Evolutionary conservation across 2,797 vertebrate species (phyloP).

Genomic region (Parauchenoglanis ngamensis): DNA sequence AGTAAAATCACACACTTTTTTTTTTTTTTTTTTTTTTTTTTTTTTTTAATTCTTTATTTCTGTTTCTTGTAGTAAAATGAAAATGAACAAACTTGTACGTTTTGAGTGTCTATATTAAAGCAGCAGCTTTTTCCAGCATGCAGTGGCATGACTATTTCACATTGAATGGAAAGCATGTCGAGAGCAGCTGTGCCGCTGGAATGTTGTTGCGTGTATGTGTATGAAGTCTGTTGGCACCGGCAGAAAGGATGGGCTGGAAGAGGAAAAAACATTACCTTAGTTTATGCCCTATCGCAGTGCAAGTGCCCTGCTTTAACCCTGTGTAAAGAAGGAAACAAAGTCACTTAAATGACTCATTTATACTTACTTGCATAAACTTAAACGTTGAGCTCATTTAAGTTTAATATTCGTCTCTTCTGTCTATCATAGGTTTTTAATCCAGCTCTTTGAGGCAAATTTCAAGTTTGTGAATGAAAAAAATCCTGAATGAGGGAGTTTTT

Average conservation of each 20-base stretch:
- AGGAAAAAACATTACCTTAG: not conserved
- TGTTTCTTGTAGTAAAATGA: not conserved
- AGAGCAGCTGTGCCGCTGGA: slow-evolving; percentile 5
- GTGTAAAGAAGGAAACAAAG: not conserved
- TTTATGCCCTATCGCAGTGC: too few relatives aligned
- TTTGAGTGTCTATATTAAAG: not conserved
- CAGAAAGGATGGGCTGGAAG: not conserved
- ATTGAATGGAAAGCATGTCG: slow-evolving; percentile 22
- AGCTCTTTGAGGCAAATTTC: not conserved
- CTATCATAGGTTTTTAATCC: not conserved
- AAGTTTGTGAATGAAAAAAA: not conserved
- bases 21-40: too few relatives aligned
- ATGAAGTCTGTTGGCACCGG: not conserved
- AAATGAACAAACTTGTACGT: not conserved
- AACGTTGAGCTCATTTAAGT: not conserved
- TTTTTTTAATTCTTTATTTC: not conserved
- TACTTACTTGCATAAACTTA: not conserved
- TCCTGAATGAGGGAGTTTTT: not conserved
- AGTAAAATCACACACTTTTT: not conserved
- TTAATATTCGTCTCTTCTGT: not conserved
- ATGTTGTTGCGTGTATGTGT: slow-evolving; percentile 4
- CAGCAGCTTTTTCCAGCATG: not conserved
- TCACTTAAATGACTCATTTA: not conserved
- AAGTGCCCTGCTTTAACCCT: not conserved
- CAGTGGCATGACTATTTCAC: not conserved